Base-by-base conservation (phyloP, 2,888 invertebrate species). In the Heliconius ismenius region DNA sequence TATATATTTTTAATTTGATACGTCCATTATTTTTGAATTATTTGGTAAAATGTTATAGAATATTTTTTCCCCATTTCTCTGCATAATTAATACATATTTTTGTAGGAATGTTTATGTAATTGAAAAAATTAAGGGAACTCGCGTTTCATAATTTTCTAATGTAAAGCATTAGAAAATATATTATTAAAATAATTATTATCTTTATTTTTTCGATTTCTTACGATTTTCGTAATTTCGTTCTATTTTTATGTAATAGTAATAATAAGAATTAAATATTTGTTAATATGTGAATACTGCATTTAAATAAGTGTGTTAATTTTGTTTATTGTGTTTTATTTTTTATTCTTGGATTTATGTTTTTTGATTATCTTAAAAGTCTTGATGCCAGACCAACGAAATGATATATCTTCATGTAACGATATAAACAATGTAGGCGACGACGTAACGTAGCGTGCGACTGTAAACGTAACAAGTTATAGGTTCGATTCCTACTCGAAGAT, bases 301-400 rank as follows among this genome's bases (percentile, higher is more conserved):
- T 70, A 7, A 70, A 58, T 70, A 70, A 70, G 28, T 69, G 58
- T 70, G 36, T 58, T 69, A 54, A 69, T 69, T 69, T 70, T 54
- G 65, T 70, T 54, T 70, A 13, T 28, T 11, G n/a, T 75, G 74
- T 68, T 75, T 43, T 67, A 39, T 54, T 69, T 28, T 32, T 24
- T 13, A 21, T 58, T 54, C 0, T 21, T 58, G 58, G 10, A n/a
- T 26, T 28, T 26, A 18, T 49, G 15, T 10, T 49, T 49, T 21
- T 58, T 58, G 58, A 58, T 9, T n/a, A 10, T 13, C 43, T 32
- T 32, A 32, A 32, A 32, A 32, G 21, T 49, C 21, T 49, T 49
- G 21, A 0, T 3, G 21, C 6, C 18, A 21, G 49, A 49, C 15
- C 18, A 6, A 49, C 2, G 49, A 49, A 18, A 18, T 49, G 2